A percentile compares a stretch with the other conserved stretches of the same genome.
Conservation (phyloP, 2,888 invertebrate species). For the Crepidodera aurea region DNA sequence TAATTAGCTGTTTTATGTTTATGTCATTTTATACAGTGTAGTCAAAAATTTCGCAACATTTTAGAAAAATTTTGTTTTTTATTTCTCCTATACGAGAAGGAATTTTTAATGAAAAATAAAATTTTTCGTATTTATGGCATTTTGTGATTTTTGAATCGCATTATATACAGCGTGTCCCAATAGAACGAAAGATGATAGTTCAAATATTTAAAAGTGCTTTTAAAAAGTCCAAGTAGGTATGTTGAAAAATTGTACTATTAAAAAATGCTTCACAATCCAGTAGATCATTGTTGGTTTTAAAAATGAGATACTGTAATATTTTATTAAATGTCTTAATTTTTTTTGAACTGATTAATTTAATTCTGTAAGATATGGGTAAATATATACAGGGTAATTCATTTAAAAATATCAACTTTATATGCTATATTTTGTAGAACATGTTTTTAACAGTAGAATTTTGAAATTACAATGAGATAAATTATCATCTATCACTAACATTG, state of each 20-base stretch:
- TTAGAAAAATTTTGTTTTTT: too few species aligned
- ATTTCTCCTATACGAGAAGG: background rate
- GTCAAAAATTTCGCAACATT: constrained; percentile 2
- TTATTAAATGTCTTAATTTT: too few species aligned
- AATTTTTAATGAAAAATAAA: background rate
- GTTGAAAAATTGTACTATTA: background rate
- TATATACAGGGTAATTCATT: too few species aligned
- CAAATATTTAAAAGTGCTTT: background rate
- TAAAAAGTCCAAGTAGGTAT: background rate
- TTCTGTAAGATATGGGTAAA: too few species aligned
- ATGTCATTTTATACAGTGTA: constrained; percentile 8
- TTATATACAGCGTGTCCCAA: constrained; percentile 1
- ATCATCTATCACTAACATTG: background rate
- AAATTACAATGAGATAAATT: too few species aligned
- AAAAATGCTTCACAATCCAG: background rate
- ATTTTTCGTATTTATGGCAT: background rate
- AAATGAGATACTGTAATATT: too few species aligned
- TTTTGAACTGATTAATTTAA: too few species aligned
- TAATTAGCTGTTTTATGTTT: constrained; percentile 17
- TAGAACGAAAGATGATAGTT: background rate
- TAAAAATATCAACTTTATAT: too few species aligned
- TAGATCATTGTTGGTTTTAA: too few species aligned
- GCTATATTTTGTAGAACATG: too few species aligned
- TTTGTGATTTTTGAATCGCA: background rate
- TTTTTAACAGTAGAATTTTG: too few species aligned